Conservation (phyloP, 2,888 invertebrate species). For the Eupithecia inturbata region DNA sequence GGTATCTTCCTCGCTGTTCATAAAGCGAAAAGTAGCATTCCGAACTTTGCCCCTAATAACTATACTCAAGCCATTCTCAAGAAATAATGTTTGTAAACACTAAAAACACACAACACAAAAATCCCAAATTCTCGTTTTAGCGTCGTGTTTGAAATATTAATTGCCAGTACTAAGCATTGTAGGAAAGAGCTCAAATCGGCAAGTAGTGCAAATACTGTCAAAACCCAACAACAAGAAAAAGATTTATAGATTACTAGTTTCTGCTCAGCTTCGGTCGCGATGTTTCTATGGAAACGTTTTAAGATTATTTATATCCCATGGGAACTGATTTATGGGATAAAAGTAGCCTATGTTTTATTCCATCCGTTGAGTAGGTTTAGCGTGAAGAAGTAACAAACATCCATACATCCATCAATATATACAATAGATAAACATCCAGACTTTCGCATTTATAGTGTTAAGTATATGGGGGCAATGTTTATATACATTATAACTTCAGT, state of each 20-base stretch:
- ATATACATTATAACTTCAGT: not conserved
- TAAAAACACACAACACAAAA: not conserved
- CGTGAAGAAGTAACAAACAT: too few relatives aligned
- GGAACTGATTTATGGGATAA: too few relatives aligned
- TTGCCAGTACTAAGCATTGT: not conserved
- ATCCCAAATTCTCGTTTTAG: not conserved
- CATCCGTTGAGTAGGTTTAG: too few relatives aligned
- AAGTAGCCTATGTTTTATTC: too few relatives aligned
- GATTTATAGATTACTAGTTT: not conserved
- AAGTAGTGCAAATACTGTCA: not conserved
- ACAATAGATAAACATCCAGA: too few relatives aligned
- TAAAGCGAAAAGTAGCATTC: not conserved
- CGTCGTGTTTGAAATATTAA: not conserved
- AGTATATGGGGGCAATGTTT: not conserved
- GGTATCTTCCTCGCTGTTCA: not conserved
- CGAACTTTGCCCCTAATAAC: not conserved
- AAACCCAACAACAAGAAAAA: not conserved
- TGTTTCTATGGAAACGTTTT: too few relatives aligned
- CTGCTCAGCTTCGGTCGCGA: too few relatives aligned
- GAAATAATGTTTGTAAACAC: not conserved
- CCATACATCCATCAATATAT: too few relatives aligned
- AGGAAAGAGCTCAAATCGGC: not conserved
- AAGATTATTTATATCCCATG: too few relatives aligned
- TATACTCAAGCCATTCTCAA: not conserved
- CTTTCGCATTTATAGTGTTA: too few relatives aligned